Base-by-base conservation (phyloP, 2,113 vertebrate genomes). In the Taurulus bubalis region DNA sequence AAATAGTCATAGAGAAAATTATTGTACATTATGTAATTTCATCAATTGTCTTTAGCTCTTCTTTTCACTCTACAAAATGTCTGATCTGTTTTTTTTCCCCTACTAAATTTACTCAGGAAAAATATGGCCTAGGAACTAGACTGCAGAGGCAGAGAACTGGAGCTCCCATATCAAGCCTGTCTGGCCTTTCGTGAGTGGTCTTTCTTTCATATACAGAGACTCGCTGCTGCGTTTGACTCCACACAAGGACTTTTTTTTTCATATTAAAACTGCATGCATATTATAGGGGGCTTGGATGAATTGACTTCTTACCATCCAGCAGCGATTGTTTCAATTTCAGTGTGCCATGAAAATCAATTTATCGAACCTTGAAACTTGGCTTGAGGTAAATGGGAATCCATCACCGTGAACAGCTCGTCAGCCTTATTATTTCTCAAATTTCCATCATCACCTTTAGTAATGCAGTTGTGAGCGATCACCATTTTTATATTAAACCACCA, bases 41-140 rank as follows among this genome's bases (percentile, higher is more conserved):
- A 20, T 47, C 55, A 47, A 67, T 71, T 24, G 12, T 84, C 8
- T 64, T 79, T 2, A 51, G 15, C 34, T 24, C 34, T 63, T 16
- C 20, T 74, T 66, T 38, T 75, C 12, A 45, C 2, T 15, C 1
- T 15, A 18, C 5, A 14, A 9, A 51, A 45, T 71, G n/a, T 16
- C 18, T 90, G 18, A 88, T 73, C 65, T 74, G 87, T 69, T 71
- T 77, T 60, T 58, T 83, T 2, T 56, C 6, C 2, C 20, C 38
- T 1, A 24, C 81, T 24, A 72, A 76, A 63, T 69, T 66, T 26
- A 18, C 49, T 53, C 68, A 99, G 98, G 98, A 99, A 85, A 99
- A 99, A 86, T 99, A 99, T 0, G 96, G 98, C 72, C 96, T 99
- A 76, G 98, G 98, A 82, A 99, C 97, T 60, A 95, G 98, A 65